These are phyloP conservation scores for Clarias magur DNA, from an alignment of 2,113 vertebrate species.

Conservation along the genomic window DNA sequence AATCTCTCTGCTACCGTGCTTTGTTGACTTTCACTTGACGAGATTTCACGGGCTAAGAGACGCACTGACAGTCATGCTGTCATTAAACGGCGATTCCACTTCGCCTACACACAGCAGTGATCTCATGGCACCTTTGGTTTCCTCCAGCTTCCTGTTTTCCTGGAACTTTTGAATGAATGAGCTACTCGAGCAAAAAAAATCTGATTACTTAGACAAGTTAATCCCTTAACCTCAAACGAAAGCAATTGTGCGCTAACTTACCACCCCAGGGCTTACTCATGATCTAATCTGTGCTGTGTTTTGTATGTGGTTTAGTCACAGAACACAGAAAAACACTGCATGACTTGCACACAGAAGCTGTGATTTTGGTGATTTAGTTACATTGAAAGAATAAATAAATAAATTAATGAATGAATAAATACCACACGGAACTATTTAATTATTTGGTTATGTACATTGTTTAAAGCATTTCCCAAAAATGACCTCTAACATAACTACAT, in stretches of 20 bases:
- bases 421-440: neutral
- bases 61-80: conserved; percentile 29
- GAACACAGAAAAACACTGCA: neutral
- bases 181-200: neutral
- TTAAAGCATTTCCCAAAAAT: neutral
- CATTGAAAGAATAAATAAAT: no score
- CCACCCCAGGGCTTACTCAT: neutral
- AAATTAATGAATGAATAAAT: no score
- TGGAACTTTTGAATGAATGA: neutral
- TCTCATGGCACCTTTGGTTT: neutral
- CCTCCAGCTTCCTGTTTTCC: neutral
- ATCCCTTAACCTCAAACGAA: neutral
- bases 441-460: neutral
- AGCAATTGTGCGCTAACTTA: neutral
- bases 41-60: neutral
- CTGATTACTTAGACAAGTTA: neutral
- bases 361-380: no score
- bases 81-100: conserved; percentile 39
- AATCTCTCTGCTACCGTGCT: neutral
- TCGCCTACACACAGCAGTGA: neutral
- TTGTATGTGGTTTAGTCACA: neutral
- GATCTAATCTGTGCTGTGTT: neutral
- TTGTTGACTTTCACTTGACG: neutral
- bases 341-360: neutral
- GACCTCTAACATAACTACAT: neutral